Evolutionary conservation across 1,140 invertebrate species (phyloP), one percentile per base, ranked within the genome.

Genomic region (Carposina sasakii): DNA sequence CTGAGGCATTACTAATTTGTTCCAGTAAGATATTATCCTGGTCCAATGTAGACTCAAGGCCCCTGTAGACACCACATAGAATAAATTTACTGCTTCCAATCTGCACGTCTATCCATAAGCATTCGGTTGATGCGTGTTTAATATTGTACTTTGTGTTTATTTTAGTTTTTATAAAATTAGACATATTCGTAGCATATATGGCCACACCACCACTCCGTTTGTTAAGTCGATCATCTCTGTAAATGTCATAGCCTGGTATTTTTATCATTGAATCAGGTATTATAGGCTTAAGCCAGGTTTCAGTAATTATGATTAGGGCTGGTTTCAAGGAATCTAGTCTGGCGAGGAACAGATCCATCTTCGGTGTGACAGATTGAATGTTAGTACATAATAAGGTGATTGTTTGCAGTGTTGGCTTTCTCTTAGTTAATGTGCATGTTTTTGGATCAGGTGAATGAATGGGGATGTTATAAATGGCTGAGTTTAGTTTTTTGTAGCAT

Each of bases 401-500:
- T 23, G 42, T 45, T n/a, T n/a, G n/a, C n/a, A n/a, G n/a, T n/a
- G n/a, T n/a, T n/a, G n/a, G n/a, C n/a, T n/a, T n/a, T n/a, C n/a
- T n/a, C n/a, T n/a, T n/a, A n/a, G n/a, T n/a, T n/a, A n/a, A n/a
- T n/a, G n/a, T n/a, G n/a, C n/a, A n/a, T n/a, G n/a, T n/a, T n/a
- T n/a, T n/a, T n/a, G n/a, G n/a, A n/a, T n/a, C n/a, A n/a, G n/a
- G n/a, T n/a, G n/a, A n/a, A n/a, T n/a, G n/a, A n/a, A n/a, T n/a
- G n/a, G n/a, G n/a, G n/a, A n/a, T n/a, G n/a, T n/a, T n/a, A n/a
- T n/a, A n/a, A n/a, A n/a, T n/a, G n/a, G n/a, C n/a, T n/a, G n/a
- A 20, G n/a, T n/a, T 31, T 24, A 49, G 50, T 49, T 52, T 48
- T 57, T 51, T 58, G 43, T 19, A 19, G 13, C 24, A 8, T 21